Base-by-base conservation (phyloP, 1,140 invertebrate species). In the Drosophila equinoxialis region DNA sequence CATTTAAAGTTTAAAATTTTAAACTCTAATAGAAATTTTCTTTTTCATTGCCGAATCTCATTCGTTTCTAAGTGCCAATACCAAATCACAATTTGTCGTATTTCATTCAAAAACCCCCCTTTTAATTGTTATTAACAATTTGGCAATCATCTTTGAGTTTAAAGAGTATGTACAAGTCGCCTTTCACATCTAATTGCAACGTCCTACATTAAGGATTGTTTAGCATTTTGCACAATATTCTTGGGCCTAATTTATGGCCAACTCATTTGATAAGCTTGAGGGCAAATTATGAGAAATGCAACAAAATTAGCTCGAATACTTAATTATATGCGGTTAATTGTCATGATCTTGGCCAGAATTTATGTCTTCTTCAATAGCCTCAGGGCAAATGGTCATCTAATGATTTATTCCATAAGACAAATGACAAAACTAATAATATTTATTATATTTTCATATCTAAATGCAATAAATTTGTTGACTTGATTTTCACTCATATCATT, bases 251-350 rank as follows among this genome's bases (percentile, higher is more conserved):
- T 86, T 86, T 87, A 86, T 86, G 45, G 48, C 6, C 60, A 20
- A 51, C 54, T 45, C 33, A 64, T 79, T 67, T 37, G 64, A 85
- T 68, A 69, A 68, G 75, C 79, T 72, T 58, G 20, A 13, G 59
- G 82, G 60, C 20, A 33, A 54, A 23, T 41, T 35, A 23, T 55
- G 63, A 67, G 59, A 57, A 55, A 41, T 59, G 60, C 71, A 63
- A 77, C 81, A 84, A 69, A 67, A 79, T 81, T 74, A 66, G 59
- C 68, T 67, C 78, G 78, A 55, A 72, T 72, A 76, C 54, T 57
- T 76, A 81, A 81, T 86, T 78, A 82, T 78, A 79, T 57, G 26
- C 51, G 51, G 71, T 68, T 81, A 86, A 86, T 86, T 86, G 68
- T 75, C 67, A 65, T 63, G 51, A 54, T 55, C 63, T 59, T 48